Evolutionary conservation across 2,888 invertebrate genomes (phyloP).

Genomic region (Euspilapteryx auroguttella): DNA sequence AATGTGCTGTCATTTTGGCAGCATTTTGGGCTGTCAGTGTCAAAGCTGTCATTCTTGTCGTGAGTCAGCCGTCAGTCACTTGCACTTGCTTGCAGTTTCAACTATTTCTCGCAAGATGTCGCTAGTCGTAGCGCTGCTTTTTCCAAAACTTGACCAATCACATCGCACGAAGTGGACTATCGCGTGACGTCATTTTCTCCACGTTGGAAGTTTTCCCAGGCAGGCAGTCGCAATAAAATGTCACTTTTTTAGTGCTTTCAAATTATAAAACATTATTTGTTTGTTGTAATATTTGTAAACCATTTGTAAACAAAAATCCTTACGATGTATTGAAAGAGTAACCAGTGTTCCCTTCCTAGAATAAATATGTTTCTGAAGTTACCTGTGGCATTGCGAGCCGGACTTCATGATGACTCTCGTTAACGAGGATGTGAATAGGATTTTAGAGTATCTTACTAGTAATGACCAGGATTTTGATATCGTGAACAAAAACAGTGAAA

Average conservation of each 20-base stretch:
- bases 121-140: constrained; percentile 18
- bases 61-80: too few relatives aligned
- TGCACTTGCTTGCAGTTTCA: background rate
- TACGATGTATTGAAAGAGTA: too few relatives aligned
- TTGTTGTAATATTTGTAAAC: too few relatives aligned
- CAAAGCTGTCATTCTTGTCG: too few relatives aligned
- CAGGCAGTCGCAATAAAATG: too few relatives aligned
- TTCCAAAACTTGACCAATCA: constrained; percentile 34
- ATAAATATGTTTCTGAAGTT: too few relatives aligned
- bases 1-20: too few relatives aligned
- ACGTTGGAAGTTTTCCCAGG: constrained; percentile 63
- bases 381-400: constrained; percentile 15
- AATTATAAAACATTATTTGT: too few relatives aligned
- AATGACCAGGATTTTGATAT: constrained; percentile 28
- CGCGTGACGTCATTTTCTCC: constrained; percentile 67
- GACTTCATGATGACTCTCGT: constrained; percentile 31
- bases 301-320: too few relatives aligned
- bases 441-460: constrained; percentile 37
- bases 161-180: constrained; percentile 36
- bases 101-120: constrained; percentile 25
- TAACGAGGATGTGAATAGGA: constrained; percentile 39
- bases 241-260: too few relatives aligned
- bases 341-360: too few relatives aligned
- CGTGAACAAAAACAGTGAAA: constrained; percentile 20
- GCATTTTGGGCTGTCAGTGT: too few relatives aligned